A percentile compares a stretch with the other conserved stretches of the same genome.
phyloP scores from a whole-genome alignment of 1,140 invertebrate genomes.

The Apis laboriosa region DNA sequence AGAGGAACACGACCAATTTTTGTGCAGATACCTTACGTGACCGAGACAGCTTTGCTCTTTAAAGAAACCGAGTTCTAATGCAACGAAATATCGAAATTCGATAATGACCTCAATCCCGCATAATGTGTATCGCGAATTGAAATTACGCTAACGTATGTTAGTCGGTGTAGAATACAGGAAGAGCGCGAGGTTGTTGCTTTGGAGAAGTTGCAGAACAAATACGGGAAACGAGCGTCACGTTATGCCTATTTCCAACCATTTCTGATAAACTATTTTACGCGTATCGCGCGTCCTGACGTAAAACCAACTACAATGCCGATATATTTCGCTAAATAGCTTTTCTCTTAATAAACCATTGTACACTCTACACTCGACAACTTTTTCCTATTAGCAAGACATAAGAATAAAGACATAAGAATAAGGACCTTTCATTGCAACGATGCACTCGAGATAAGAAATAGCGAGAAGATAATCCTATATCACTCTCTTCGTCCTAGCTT shows the following conservation, averaged over 20 bases:
- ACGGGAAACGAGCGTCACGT: slow-evolving; percentile 31
- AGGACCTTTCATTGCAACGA: neutral
- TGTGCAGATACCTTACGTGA: neutral
- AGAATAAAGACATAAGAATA: neutral
- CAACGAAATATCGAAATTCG: slow-evolving; percentile 55
- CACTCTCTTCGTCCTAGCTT: neutral
- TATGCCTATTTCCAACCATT: neutral
- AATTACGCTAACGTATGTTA: slow-evolving; percentile 14
- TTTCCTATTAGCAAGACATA: neutral
- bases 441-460: neutral
- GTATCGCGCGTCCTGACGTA: neutral
- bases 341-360: neutral
- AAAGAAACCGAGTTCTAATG: slow-evolving; percentile 25
- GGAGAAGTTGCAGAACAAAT: slow-evolving; percentile 43
- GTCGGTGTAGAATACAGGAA: slow-evolving; percentile 5
- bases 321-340: neutral
- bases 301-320: neutral
- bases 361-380: neutral
- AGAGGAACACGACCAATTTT: neutral
- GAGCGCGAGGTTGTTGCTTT: slow-evolving; percentile 15
- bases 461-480: neutral
- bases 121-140: slow-evolving; percentile 36
- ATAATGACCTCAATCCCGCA: slow-evolving; percentile 48
- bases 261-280: slow-evolving; percentile 21
- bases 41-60: slow-evolving; percentile 5